Percentiles rank a stretch among this genome's conserved stretches.
phyloP scores from a whole-genome alignment of 2,888 invertebrate genomes.

The Phania funesta region DNA sequence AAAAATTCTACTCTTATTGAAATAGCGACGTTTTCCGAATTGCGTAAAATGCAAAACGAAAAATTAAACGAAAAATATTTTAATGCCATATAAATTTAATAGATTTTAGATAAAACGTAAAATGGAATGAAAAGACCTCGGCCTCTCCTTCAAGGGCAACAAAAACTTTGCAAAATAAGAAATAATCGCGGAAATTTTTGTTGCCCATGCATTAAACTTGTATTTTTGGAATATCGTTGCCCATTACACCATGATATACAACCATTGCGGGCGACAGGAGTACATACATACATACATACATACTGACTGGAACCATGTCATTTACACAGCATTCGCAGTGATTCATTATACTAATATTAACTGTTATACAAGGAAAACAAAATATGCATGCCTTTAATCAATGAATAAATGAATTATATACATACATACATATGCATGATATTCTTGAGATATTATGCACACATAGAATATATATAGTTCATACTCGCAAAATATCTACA shows the following conservation, averaged over 20 bases:
- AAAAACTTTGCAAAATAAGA: background rate
- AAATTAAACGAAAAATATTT: slow-evolving; percentile 3
- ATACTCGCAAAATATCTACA: too few relatives aligned
- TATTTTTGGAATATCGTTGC: background rate
- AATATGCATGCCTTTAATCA: background rate
- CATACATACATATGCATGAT: background rate
- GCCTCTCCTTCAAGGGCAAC: background rate
- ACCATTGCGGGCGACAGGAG: background rate
- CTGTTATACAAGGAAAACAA: slow-evolving; percentile 3
- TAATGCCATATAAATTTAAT: slow-evolving; percentile 5
- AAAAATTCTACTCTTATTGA: too few relatives aligned
- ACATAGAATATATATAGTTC: too few relatives aligned
- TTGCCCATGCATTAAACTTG: slow-evolving; percentile 34
- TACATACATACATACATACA: background rate
- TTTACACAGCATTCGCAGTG: slow-evolving; percentile 5
- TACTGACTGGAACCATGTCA: slow-evolving; percentile 1
- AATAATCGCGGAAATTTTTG: background rate
- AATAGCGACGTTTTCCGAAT: too few relatives aligned
- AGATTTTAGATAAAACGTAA: background rate
- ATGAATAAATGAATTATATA: too few relatives aligned
- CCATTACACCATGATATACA: slow-evolving; percentile 56
- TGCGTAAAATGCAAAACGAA: slow-evolving; percentile 14
- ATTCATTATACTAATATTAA: slow-evolving; percentile 43
- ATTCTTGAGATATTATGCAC: too few relatives aligned
- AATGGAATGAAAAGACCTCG: background rate